Conservation (phyloP, 2,797 vertebrate genomes). For the Etheostoma nigrum region DNA sequence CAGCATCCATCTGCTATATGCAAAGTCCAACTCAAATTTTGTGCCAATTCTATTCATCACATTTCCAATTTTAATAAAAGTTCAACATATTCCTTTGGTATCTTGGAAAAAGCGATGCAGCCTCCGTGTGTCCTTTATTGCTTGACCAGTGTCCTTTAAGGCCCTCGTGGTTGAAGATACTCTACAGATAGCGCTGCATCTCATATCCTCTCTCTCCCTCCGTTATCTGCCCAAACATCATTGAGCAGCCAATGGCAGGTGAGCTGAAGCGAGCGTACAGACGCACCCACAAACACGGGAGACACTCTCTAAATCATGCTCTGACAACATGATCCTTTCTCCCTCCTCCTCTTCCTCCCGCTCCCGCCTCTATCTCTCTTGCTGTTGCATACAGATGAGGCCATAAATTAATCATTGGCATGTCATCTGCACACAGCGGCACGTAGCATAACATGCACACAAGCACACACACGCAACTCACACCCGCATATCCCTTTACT, state of each 20-base stretch:
- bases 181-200: slow-evolving; percentile 66
- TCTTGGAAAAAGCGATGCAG: slow-evolving; percentile 38
- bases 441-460: slow-evolving; percentile 65
- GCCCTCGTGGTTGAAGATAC: slow-evolving; percentile 66
- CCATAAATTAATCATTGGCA: slow-evolving; percentile 83
- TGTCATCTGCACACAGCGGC: slow-evolving; percentile 77
- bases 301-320: slow-evolving; percentile 78
- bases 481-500: slow-evolving; percentile 26
- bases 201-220: slow-evolving; percentile 75
- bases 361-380: slow-evolving; percentile 54
- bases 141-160: slow-evolving; percentile 65
- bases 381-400: slow-evolving; percentile 81
- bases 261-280: slow-evolving; percentile 38
- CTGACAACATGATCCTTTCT: slow-evolving; percentile 76
- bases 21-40: slow-evolving; percentile 47
- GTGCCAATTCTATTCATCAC: slow-evolving; percentile 66
- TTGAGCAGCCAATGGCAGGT: slow-evolving; percentile 68
- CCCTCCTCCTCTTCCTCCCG: slow-evolving; percentile 46
- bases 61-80: slow-evolving; percentile 72
- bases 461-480: slow-evolving; percentile 15
- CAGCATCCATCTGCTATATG: slow-evolving; percentile 37
- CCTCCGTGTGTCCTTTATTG: slow-evolving; percentile 69
- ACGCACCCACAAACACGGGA: slow-evolving; percentile 52
- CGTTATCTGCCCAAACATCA: slow-evolving; percentile 67
- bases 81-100: slow-evolving; percentile 57